Evolutionary conservation across 1,140 invertebrate species (phyloP), one percentile per base, ranked within the genome.

Genomic region (Pollicipes pollicipes): DNA sequence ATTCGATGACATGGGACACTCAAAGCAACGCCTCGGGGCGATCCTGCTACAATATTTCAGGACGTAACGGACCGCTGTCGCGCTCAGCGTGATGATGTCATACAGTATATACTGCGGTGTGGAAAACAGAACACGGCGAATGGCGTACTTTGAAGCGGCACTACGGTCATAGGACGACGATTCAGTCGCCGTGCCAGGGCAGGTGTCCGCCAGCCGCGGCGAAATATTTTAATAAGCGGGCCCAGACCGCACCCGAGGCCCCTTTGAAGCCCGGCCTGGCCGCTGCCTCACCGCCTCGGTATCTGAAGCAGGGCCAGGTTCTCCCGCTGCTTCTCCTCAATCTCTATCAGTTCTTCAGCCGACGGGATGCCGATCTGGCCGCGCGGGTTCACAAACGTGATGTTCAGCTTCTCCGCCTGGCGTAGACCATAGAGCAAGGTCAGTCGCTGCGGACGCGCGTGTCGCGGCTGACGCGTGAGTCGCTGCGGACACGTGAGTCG

Each of bases 331-430:
- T 82, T 78, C 37, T 85, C 80, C 71, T 84, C 77, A 66, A 88
- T 80, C 29, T 81, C 79, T 45, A 81, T 74, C 71, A 83, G 82
- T 75, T 93, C 88, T n/a, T 84, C 84, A 35, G 83, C 80, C 0
- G 84, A 83, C 0, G 90, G 79, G 24, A 91, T 73, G 0, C 86
- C 87, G 67, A 85, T 81, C 32, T 82, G 80, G 71, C 81, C 81
- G 66, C 82, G 82, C 0, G 86, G 83, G 76, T 86, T 87, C 3
- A 90, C 82, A 80, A 90, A 89, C 76, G 86, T 88, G 2, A 94
- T 85, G 79, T 96, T 95, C 2, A 94, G 78, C 77, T 95, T 94
- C 78, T 97, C 93, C 28, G 90, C 88, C 77, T 89, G 84, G 67
- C 75, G 73, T 76, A 72, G 26, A 6, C 6, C 63, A 64, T n/a